These are phyloP conservation scores for Strix aluco DNA, from an alignment of 2,113 vertebrate genomes.

Conservation along the genomic window DNA sequence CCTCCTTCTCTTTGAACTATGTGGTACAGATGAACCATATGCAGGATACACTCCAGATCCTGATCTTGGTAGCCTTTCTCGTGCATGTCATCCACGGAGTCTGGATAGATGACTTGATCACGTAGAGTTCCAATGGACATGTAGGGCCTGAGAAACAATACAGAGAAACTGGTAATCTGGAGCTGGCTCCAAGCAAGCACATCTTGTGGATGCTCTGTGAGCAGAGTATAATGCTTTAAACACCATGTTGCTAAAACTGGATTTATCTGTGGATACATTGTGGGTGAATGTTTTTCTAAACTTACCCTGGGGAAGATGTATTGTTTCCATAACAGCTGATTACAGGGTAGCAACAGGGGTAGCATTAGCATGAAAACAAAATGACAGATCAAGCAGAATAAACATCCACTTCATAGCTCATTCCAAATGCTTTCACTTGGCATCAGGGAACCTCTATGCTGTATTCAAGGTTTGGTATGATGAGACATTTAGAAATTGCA, in stretches of 20 bases:
- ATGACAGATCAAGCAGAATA: not conserved
- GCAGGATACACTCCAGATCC: constrained; percentile 90
- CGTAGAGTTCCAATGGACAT: constrained; percentile 95
- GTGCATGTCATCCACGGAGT: constrained; percentile 91
- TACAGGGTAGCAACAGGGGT: not conserved
- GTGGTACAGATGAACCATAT: constrained; percentile 92
- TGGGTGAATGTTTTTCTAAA: not conserved
- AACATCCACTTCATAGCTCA: not conserved
- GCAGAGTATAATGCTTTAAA: not conserved
- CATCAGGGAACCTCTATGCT: not conserved
- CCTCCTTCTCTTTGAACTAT: constrained; percentile 98
- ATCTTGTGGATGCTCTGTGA: not conserved
- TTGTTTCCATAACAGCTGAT: constrained; percentile 25
- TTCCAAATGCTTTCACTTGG: not conserved
- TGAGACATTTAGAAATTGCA: not conserved
- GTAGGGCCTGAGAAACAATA: constrained; percentile 84
- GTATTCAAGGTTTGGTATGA: not conserved
- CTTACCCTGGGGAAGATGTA: not conserved
- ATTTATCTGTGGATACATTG: not conserved
- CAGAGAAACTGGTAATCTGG: not conserved
- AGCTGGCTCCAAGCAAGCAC: not conserved
- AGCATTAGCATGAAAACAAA: not conserved
- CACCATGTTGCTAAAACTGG: not conserved
- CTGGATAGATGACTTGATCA: constrained; percentile 98
- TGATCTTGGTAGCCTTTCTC: constrained; percentile 85